Percentiles rank a stretch among this genome's conserved stretches.
Conservation (phyloP, 37 sponge, comb jelly and placozoan genomes). For the Beroe ovata region DNA sequence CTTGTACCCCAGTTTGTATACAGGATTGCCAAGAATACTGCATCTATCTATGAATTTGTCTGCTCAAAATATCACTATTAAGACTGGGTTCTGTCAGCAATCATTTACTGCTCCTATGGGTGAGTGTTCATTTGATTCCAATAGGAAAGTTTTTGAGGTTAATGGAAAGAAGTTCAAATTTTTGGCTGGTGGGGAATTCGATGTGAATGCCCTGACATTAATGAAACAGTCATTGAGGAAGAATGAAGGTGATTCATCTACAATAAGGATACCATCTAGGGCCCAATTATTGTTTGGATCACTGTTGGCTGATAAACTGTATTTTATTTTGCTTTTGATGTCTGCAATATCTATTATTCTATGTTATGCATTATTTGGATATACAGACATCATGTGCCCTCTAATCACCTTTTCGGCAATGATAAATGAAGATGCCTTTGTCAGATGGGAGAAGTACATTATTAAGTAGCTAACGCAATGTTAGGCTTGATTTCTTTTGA, state of each 20-base stretch:
- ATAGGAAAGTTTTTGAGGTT: background rate
- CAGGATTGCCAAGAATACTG: background rate
- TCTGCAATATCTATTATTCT: background rate
- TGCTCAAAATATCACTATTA: background rate
- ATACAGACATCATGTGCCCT: conserved; percentile 16
- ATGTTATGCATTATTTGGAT: background rate
- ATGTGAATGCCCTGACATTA: background rate
- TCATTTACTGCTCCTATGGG: background rate
- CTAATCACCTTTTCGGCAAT: background rate
- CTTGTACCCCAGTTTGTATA: background rate
- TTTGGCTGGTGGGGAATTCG: background rate
- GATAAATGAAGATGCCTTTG: background rate
- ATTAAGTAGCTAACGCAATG: conserved; percentile 6
- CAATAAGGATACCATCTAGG: background rate
- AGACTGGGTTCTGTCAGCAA: conserved; percentile 23
- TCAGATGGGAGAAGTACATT: conserved; percentile 1
- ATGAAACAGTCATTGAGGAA: background rate
- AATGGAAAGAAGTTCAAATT: background rate
- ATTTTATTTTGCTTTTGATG: background rate
- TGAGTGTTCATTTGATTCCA: background rate
- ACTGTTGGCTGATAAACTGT: background rate
- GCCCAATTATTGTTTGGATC: background rate
- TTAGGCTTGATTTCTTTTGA: no score
- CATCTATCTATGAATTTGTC: background rate
- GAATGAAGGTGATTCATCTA: background rate